Conservation (phyloP, 1,140 invertebrate genomes). For the Dolichoris vasculosae region DNA sequence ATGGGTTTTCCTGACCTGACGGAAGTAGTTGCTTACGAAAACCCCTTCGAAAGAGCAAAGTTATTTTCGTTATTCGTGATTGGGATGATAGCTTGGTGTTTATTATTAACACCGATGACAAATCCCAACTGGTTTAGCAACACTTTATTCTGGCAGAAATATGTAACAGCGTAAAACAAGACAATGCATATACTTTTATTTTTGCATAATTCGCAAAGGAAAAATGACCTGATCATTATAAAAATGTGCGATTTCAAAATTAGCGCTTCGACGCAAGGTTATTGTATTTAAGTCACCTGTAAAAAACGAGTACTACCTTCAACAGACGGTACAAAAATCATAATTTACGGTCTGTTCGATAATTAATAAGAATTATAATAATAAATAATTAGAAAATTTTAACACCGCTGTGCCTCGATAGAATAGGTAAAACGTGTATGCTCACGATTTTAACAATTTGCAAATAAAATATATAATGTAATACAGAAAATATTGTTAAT, state of each 20-base stretch:
- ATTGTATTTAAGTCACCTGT: slow-evolving; percentile 22
- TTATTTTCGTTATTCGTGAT: slow-evolving; percentile 81
- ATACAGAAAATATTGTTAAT: slow-evolving; percentile 37
- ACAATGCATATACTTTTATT: slow-evolving; percentile 19
- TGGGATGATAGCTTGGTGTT: slow-evolving; percentile 86
- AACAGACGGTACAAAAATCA: slow-evolving; percentile 16
- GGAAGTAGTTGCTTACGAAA: slow-evolving; percentile 82
- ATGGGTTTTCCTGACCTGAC: slow-evolving; percentile 95
- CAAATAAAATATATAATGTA: slow-evolving; percentile 40
- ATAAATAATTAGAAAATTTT: slow-evolving; percentile 21
- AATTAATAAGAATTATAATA: slow-evolving; percentile 10
- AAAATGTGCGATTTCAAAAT: neutral
- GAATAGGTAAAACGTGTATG: slow-evolving; percentile 17
- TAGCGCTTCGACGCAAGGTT: neutral
- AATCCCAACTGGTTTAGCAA: slow-evolving; percentile 86
- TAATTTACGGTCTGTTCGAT: slow-evolving; percentile 24
- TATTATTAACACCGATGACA: slow-evolving; percentile 86
- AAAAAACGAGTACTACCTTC: neutral
- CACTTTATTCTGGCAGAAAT: slow-evolving; percentile 77
- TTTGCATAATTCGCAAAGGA: neutral
- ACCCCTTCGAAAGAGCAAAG: slow-evolving; percentile 78
- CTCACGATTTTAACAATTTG: slow-evolving; percentile 14
- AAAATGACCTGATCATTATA: neutral
- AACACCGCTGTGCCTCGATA: slow-evolving; percentile 46
- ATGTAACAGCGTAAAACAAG: slow-evolving; percentile 56